Evolutionary conservation across 2,797 vertebrate genomes (phyloP).

Genomic region (Sebastes diaconus): DNA sequence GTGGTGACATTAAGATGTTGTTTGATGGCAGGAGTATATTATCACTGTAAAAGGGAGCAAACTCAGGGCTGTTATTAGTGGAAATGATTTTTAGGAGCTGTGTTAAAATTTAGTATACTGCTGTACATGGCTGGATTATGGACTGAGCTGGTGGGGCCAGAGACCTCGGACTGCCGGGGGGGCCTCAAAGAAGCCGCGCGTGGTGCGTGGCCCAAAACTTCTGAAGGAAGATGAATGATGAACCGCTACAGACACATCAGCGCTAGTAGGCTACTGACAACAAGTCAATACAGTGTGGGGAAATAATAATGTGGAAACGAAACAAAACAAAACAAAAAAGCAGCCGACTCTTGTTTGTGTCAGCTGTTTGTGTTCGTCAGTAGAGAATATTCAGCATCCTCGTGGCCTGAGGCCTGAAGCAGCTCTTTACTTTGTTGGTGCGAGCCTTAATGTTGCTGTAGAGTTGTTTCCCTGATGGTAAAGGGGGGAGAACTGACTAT

Average conservation of each 20-base stretch:
- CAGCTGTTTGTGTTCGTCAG: slow-evolving; percentile 29
- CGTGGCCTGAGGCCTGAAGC: background rate
- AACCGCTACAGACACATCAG: background rate
- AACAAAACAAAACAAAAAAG: background rate
- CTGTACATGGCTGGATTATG: background rate
- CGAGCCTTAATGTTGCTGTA: background rate
- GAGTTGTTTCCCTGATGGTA: background rate
- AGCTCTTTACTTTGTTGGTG: background rate
- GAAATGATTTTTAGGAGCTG: background rate
- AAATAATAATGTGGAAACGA: background rate
- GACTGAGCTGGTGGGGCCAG: too few species aligned
- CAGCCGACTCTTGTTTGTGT: slow-evolving; percentile 12
- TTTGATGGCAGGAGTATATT: too few species aligned
- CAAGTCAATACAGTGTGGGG: background rate
- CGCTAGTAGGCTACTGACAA: background rate
- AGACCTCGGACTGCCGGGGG: background rate
- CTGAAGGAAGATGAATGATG: background rate
- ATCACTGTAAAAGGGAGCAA: background rate
- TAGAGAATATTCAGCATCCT: background rate
- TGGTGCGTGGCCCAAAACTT: background rate
- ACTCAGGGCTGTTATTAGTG: background rate
- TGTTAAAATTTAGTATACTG: background rate
- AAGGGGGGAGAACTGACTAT: background rate
- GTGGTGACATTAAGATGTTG: too few species aligned
- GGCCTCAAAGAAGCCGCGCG: background rate